Evolutionary conservation across 2,113 vertebrate species (phyloP).

Genomic region (Probosciger aterrimus): DNA sequence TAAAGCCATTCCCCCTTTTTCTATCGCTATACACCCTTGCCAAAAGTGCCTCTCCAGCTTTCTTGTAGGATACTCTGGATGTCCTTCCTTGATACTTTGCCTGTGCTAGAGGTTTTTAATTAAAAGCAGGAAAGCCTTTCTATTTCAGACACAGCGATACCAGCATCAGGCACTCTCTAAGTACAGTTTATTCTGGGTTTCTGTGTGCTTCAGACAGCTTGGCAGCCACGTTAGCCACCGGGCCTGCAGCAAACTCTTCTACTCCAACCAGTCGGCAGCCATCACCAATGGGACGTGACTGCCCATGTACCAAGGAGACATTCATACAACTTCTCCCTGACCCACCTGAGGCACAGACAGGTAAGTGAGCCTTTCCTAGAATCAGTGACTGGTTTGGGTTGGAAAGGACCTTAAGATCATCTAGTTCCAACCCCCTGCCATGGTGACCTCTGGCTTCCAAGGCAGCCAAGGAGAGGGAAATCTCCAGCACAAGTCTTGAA

Average conservation of each 20-base stretch:
- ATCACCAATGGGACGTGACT: not conserved
- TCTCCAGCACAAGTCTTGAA: not conserved
- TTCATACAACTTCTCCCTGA: not conserved
- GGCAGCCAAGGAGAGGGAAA: not conserved
- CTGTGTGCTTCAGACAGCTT: not conserved
- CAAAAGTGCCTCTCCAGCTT: not conserved
- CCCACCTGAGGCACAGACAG: too few relatives aligned
- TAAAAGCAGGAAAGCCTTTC: slow-evolving; percentile 2
- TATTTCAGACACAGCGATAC: not conserved
- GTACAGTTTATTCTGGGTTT: not conserved
- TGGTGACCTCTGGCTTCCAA: not conserved
- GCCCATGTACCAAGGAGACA: not conserved
- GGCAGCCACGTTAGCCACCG: not conserved
- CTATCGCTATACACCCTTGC: not conserved
- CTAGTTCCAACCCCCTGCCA: not conserved
- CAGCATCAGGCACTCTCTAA: not conserved
- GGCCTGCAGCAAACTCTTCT: not conserved
- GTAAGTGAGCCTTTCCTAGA: not conserved
- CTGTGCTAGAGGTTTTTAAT: not conserved
- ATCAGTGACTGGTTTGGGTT: not conserved
- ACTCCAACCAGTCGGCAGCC: not conserved
- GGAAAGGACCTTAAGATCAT: not conserved
- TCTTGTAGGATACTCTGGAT: not conserved
- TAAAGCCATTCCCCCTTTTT: not conserved
- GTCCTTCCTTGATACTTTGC: not conserved